Conservation (phyloP, 2,888 invertebrate genomes). For the Clivina fossor region DNA sequence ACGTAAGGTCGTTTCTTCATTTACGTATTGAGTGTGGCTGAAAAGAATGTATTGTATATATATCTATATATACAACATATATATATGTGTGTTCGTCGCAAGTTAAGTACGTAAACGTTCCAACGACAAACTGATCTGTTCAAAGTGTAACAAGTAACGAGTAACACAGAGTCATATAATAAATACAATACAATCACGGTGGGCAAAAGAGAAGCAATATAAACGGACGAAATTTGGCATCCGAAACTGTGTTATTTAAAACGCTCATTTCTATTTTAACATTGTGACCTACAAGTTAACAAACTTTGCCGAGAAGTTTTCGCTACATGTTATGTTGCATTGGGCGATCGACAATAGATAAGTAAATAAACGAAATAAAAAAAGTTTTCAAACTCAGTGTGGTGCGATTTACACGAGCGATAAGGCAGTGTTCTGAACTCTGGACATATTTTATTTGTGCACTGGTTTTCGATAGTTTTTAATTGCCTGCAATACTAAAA, state of each 20-base stretch:
- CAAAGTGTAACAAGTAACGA: neutral
- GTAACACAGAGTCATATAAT: conserved; percentile 3
- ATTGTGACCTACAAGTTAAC: conserved; percentile 8
- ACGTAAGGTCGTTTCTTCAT: conserved; percentile 8
- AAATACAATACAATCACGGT: too few species aligned
- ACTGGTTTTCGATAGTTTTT: too few species aligned
- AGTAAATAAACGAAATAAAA: too few species aligned
- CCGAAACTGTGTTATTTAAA: neutral
- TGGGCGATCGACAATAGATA: too few species aligned
- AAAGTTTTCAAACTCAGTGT: too few species aligned
- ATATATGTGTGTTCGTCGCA: too few species aligned
- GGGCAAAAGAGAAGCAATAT: too few species aligned
- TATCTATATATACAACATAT: neutral
- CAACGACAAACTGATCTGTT: too few species aligned
- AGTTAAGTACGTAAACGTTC: too few species aligned
- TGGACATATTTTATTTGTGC: conserved; percentile 27
- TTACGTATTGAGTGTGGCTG: conserved; percentile 13
- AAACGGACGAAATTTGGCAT: too few species aligned
- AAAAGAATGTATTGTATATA: neutral
- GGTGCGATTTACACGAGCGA: conserved; percentile 28
- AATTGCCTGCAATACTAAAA: too few species aligned
- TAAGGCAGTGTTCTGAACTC: conserved; percentile 30
- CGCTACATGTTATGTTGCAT: conserved; percentile 6
- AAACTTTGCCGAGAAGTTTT: conserved; percentile 19
- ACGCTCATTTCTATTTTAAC: neutral